Evolutionary conservation across 2,113 vertebrate species (phyloP).

Genomic region (Ia io): DNA sequence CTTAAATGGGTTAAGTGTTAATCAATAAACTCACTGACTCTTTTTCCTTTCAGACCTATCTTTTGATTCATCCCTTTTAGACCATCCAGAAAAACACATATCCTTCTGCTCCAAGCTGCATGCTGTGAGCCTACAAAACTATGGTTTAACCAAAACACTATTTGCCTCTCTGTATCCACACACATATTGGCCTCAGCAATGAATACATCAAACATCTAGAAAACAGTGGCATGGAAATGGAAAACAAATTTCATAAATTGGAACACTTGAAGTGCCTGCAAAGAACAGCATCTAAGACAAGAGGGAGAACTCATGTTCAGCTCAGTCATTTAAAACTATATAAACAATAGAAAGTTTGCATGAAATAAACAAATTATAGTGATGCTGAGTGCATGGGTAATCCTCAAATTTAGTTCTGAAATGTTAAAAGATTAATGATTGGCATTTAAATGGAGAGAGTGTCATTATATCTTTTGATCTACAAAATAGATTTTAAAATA

Average conservation of each 20-base stretch:
- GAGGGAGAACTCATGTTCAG: not conserved
- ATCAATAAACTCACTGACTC: not conserved
- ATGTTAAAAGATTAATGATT: not conserved
- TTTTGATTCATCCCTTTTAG: not conserved
- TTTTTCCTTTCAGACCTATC: not conserved
- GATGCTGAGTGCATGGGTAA: not conserved
- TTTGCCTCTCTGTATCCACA: not conserved
- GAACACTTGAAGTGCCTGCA: not conserved
- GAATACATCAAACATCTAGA: not conserved
- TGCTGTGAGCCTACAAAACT: not conserved
- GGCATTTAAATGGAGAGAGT: not conserved
- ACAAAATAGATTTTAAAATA: slow-evolving; percentile 43
- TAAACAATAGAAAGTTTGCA: not conserved
- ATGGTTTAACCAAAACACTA: not conserved
- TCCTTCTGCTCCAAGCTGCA: not conserved
- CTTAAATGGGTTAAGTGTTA: not conserved
- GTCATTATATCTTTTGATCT: not conserved
- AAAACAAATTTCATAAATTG: not conserved
- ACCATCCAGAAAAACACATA: not conserved
- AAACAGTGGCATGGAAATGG: not conserved
- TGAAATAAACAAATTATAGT: not conserved
- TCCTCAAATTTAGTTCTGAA: slow-evolving; percentile 11
- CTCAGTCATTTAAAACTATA: not conserved
- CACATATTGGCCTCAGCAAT: not conserved
- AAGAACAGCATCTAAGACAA: not conserved